phyloP scores from a whole-genome alignment of 2,113 vertebrate genomes.

The Eurystomus gularis region DNA sequence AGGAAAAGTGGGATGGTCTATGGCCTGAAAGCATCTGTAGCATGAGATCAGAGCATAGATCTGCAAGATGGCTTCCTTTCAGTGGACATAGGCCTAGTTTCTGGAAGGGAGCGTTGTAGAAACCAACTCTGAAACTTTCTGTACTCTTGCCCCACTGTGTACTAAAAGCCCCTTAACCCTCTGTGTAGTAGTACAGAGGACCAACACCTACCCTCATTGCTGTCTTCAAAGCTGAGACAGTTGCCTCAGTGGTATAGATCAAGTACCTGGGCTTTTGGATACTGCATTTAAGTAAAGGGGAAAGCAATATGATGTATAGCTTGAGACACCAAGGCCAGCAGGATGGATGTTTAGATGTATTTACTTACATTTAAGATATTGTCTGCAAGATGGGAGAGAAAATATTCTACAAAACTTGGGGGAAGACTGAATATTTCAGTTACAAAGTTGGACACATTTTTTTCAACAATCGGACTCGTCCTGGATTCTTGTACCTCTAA shows the following conservation, averaged over 20 bases:
- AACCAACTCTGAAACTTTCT: not conserved
- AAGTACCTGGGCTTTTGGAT: not conserved
- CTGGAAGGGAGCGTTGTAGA: not conserved
- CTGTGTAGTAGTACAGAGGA: not conserved
- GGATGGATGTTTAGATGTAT: not conserved
- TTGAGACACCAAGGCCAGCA: not conserved
- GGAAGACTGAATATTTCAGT: not conserved
- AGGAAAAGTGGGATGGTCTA: not conserved
- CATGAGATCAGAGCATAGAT: not conserved
- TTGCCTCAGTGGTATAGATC: not conserved
- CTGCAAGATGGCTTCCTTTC: not conserved
- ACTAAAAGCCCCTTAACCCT: not conserved
- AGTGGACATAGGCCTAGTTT: not conserved
- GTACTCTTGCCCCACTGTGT: not conserved
- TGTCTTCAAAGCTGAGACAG: not conserved
- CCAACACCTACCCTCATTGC: not conserved
- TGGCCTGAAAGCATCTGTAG: not conserved
- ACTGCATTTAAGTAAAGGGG: not conserved
- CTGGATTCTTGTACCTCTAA: not conserved
- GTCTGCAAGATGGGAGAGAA: not conserved
- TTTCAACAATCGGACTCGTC: not conserved
- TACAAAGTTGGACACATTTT: not conserved
- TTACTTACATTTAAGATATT: not conserved
- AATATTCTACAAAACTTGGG: not conserved
- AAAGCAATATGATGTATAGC: not conserved